Percentiles rank a stretch among this genome's conserved stretches.
These are phyloP conservation scores for Numenius arquata DNA, from an alignment of 2,113 vertebrate genomes.

Conservation along the genomic window DNA sequence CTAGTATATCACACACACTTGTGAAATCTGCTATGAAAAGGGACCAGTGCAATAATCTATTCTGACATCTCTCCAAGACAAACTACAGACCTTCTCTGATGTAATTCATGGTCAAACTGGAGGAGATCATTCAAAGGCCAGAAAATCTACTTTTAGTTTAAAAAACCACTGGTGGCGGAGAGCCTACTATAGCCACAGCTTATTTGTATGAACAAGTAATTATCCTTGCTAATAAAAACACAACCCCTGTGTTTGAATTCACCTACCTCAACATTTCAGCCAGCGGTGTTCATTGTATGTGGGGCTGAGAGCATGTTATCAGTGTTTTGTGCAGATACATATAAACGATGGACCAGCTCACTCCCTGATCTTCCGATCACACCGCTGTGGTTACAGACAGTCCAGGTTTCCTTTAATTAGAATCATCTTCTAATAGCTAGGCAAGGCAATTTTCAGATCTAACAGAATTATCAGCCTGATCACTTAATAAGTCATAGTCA, in stretches of 20 bases:
- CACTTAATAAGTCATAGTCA: background rate
- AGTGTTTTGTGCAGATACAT: rapidly evolving
- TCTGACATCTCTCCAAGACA: background rate
- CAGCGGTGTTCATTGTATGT: background rate
- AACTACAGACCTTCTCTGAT: background rate
- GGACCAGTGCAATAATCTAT: background rate
- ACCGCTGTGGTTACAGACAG: background rate
- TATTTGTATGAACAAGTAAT: background rate
- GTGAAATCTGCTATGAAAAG: background rate
- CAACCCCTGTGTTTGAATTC: background rate
- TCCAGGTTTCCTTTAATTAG: background rate
- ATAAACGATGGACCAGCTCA: background rate
- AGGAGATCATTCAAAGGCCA: background rate
- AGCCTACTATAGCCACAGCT: background rate
- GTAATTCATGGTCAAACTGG: background rate
- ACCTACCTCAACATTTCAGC: background rate
- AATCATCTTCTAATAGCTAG: background rate
- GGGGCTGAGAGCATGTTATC: background rate
- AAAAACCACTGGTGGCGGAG: background rate
- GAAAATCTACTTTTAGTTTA: background rate
- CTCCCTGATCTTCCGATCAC: background rate
- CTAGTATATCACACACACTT: background rate
- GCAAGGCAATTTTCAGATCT: background rate
- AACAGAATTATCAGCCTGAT: background rate
- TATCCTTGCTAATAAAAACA: background rate